phyloP scores from a whole-genome alignment of 2,888 invertebrate genomes.

The Resseliella maxima region DNA sequence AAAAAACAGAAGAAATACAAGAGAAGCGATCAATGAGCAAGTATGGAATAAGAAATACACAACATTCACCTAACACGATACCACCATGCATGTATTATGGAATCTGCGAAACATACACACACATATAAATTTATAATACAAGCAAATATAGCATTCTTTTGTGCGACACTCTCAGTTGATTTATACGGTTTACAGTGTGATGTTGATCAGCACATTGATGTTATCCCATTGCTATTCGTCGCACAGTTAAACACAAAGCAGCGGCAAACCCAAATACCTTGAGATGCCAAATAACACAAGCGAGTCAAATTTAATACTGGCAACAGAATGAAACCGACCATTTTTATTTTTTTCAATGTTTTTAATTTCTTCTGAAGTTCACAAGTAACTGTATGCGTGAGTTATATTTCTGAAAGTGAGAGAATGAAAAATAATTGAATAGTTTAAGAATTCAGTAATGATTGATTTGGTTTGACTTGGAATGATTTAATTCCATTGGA shows the following conservation, averaged over 20 bases:
- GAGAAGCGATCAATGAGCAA: background rate
- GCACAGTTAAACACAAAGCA: background rate
- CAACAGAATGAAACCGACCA: background rate
- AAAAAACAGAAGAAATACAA: background rate
- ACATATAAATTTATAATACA: background rate
- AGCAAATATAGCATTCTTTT: background rate
- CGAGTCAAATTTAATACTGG: background rate
- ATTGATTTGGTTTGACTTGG: too few relatives aligned
- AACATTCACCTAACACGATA: conserved; percentile 16
- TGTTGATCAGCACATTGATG: background rate
- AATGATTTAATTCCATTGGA: too few relatives aligned
- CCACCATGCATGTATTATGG: conserved; percentile 26
- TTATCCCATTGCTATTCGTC: background rate
- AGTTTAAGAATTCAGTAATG: too few relatives aligned
- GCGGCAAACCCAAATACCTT: background rate
- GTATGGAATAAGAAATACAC: background rate
- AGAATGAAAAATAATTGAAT: too few relatives aligned
- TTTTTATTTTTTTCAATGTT: background rate
- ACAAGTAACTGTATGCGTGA: too few relatives aligned
- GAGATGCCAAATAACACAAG: background rate
- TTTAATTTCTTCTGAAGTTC: too few relatives aligned
- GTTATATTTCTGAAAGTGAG: too few relatives aligned
- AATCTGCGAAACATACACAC: background rate
- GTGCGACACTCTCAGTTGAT: background rate
- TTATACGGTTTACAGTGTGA: background rate